These are phyloP conservation scores for Sanderia malayensis DNA, from an alignment of 30 jellyfish, hydroid and myxozoan species.

Conservation along the genomic window DNA sequence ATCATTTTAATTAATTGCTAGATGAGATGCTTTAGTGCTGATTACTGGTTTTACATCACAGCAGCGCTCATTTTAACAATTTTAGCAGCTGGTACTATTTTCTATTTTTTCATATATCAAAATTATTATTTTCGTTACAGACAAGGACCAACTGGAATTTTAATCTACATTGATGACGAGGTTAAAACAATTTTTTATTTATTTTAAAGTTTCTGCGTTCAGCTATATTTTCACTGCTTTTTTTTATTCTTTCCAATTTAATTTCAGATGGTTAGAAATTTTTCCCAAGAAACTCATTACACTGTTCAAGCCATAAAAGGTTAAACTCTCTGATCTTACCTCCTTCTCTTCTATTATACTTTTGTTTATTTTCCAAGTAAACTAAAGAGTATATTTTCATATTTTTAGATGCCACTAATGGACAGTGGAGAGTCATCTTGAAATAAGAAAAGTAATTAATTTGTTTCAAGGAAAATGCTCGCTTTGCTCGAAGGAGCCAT, in stretches of 20 bases:
- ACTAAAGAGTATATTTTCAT: neutral
- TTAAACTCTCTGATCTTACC: too few relatives aligned
- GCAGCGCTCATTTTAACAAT: too few relatives aligned
- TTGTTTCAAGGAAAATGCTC: too few relatives aligned
- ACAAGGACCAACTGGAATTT: conserved; percentile 96
- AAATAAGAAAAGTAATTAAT: neutral
- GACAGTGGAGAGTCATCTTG: neutral
- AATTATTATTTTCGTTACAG: too few relatives aligned
- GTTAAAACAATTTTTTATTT: conserved; percentile 21
- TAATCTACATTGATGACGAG: conserved; percentile 89
- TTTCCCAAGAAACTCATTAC: conserved; percentile 83
- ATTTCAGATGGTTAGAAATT: conserved; percentile 79
- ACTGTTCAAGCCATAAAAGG: conserved; percentile 74
- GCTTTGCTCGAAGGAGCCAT: too few relatives aligned
- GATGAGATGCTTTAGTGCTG: too few relatives aligned
- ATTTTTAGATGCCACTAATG: neutral
- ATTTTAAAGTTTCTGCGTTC: too few relatives aligned
- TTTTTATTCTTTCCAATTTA: neutral
- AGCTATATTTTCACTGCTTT: neutral
- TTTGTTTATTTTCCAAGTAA: neutral
- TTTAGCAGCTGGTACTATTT: too few relatives aligned
- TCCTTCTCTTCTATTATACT: too few relatives aligned
- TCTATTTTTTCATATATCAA: too few relatives aligned
- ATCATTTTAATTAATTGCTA: too few relatives aligned
- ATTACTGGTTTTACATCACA: too few relatives aligned